Evolutionary conservation across 1,140 invertebrate species (phyloP).

Genomic region (Pseudomyrmex concolor): DNA sequence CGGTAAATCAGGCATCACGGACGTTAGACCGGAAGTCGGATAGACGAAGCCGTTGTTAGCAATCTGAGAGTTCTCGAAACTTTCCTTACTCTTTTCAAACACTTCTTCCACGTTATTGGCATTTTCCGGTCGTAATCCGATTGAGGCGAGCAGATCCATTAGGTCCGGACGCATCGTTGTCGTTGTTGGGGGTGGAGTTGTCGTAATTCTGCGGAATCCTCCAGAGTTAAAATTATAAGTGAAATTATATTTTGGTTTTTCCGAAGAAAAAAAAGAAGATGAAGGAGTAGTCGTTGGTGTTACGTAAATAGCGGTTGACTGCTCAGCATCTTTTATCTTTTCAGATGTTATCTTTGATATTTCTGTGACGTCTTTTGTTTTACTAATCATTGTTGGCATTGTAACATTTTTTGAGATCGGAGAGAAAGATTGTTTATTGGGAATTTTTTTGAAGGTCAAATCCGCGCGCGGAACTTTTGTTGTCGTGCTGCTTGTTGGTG

Average conservation of each 20-base stretch:
- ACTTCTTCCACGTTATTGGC: slow-evolving; percentile 53
- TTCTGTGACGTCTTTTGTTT: neutral
- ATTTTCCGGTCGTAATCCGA: slow-evolving; percentile 77
- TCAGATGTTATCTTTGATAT: neutral
- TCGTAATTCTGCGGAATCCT: slow-evolving; percentile 65
- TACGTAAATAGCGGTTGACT: slow-evolving; percentile 76
- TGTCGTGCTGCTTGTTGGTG: slow-evolving; percentile 66
- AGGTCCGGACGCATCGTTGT: slow-evolving; percentile 81
- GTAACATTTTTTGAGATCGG: slow-evolving; percentile 61
- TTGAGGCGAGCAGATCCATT: slow-evolving; percentile 81
- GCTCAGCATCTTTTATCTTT: slow-evolving; percentile 44
- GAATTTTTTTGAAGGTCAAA: neutral
- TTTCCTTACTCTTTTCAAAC: slow-evolving; percentile 59
- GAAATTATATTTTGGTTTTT: slow-evolving; percentile 61
- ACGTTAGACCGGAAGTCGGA: slow-evolving; percentile 51
- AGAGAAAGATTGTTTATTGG: slow-evolving; percentile 60
- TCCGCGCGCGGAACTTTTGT: slow-evolving; percentile 24
- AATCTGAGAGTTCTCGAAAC: slow-evolving; percentile 58
- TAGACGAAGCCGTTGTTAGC: slow-evolving; percentile 52
- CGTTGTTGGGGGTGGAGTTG: slow-evolving; percentile 32
- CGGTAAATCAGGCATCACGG: slow-evolving; percentile 33
- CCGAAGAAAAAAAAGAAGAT: neutral
- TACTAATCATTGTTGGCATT: neutral
- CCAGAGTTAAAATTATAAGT: slow-evolving; percentile 63
- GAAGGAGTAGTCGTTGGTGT: slow-evolving; percentile 74